Percentiles rank a stretch among this genome's conserved stretches.
phyloP scores from a whole-genome alignment of 2,113 vertebrate species.

The Lamprologus tigripictilis region DNA sequence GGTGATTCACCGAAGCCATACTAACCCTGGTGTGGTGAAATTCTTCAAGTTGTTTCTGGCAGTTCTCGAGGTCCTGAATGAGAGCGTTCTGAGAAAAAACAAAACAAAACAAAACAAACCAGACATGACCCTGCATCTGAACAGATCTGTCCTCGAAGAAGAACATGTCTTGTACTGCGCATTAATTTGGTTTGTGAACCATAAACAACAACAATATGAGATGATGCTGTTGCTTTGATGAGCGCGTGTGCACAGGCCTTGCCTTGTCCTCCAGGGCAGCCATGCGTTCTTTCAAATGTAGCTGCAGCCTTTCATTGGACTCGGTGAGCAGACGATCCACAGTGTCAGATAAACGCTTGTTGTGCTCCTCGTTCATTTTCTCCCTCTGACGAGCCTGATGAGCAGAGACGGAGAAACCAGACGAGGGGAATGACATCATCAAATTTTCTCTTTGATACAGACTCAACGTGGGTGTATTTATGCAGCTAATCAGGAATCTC shows the following conservation, averaged over 20 bases:
- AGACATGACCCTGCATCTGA: neutral
- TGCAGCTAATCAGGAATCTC: conserved; percentile 40
- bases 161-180: neutral
- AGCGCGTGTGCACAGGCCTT: neutral
- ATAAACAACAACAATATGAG: neutral
- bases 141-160: neutral
- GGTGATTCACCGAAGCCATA: neutral
- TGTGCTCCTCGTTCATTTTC: conserved; percentile 98
- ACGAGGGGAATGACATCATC: neutral
- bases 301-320: conserved; percentile 91
- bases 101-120: neutral
- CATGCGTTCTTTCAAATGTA: conserved; percentile 95
- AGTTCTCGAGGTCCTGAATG: conserved; percentile 91
- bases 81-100: conserved; percentile 78
- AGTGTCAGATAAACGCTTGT: conserved; percentile 90
- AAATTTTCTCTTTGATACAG: conserved; percentile 24
- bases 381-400: conserved; percentile 91
- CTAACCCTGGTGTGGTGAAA: conserved; percentile 88
- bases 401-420: neutral
- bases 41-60: conserved; percentile 90
- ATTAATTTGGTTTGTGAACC: neutral
- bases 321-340: conserved; percentile 93
- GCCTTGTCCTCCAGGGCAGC: conserved; percentile 91
- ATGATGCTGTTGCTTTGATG: neutral
- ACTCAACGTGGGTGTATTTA: conserved; percentile 21